Base-by-base conservation (phyloP, 2,113 vertebrate genomes). In the Rousettus leschenaultii region DNA sequence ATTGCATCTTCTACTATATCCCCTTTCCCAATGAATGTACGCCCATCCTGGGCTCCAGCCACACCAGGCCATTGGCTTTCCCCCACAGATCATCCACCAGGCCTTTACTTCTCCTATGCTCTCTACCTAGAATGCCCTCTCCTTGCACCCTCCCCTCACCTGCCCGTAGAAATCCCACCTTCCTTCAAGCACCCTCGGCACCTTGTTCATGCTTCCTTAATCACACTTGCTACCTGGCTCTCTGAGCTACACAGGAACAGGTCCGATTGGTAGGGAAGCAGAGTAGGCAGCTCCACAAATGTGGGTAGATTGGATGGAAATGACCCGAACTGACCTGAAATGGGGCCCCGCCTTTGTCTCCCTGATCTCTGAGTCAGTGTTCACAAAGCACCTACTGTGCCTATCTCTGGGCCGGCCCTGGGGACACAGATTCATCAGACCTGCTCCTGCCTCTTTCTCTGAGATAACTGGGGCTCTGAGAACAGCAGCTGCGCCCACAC, bases 351-450 rank as follows among this genome's bases (percentile, higher is more conserved):
- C 18, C 18, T 10, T 53, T 30, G 33, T 26, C 30, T 86, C n/a
- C 84, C 59, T 11, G 11, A 53, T 24, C 22, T 66, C 55, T 43
- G 57, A 22, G 11, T 83, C 38, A 82, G 63, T 48, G 22, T 55
- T 87, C 77, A 53, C 33, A 80, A 88, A 92, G 30, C 30, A 30
- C 71, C 78, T 57, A 15, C 65, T 30, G n/a, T 43, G 55, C 24
- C 75, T 55, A 28, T 14, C 63, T 33, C 61, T 21, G 3, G 30
- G 11, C 33, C 45, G 19, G 66, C 21, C 22, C 30, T 40, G 33
- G 45, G 16, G 30, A 74, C n/a, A 14, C 26, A 51, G 40, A 61
- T 38, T 65, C n/a, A 10, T n/a, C 16, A 51, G 13, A 86, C 19
- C 22, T 0, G 10, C n/a, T 19, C 45, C 61, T 61, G 26, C 84